Evolutionary conservation across 2,113 vertebrate genomes (phyloP).

Genomic region (Vidua chalybeata): DNA sequence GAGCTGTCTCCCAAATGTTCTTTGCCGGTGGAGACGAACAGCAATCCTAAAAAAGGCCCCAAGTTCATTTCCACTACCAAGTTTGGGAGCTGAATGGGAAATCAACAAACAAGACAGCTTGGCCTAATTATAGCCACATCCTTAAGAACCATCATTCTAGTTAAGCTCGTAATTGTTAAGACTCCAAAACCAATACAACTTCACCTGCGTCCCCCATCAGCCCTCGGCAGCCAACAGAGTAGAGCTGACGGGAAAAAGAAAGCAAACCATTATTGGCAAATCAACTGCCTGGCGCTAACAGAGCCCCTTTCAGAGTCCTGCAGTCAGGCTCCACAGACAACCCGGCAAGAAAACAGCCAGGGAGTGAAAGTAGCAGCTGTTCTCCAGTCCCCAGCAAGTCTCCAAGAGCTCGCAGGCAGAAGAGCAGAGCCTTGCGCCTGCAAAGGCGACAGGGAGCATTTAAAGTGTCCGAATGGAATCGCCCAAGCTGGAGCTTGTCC

Average conservation of each 20-base stretch:
- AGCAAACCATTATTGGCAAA: neutral
- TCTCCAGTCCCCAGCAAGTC: neutral
- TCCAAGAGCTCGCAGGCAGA: neutral
- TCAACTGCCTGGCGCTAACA: neutral
- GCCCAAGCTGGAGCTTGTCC: constrained; percentile 24
- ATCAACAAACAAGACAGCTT: constrained; percentile 26
- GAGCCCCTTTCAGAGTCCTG: constrained; percentile 4
- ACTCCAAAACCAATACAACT: neutral
- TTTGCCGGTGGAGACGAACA: neutral
- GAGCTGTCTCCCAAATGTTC: rapidly evolving
- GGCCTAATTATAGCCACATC: constrained; percentile 11
- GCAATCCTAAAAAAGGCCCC: neutral
- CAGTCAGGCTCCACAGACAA: neutral
- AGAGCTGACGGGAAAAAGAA: neutral
- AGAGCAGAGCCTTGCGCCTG: neutral
- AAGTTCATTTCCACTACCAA: neutral
- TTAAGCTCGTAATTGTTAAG: neutral
- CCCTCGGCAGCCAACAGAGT: neutral
- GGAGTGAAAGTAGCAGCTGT: constrained; percentile 53
- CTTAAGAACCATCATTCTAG: neutral
- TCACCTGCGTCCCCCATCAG: neutral
- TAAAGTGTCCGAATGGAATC: neutral
- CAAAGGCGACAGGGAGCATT: neutral
- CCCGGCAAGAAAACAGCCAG: constrained; percentile 6
- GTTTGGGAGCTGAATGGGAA: neutral